Evolutionary conservation across 2,113 vertebrate genomes (phyloP), one percentile per base, ranked within the genome.

Genomic region (Mastomys coucha): DNA sequence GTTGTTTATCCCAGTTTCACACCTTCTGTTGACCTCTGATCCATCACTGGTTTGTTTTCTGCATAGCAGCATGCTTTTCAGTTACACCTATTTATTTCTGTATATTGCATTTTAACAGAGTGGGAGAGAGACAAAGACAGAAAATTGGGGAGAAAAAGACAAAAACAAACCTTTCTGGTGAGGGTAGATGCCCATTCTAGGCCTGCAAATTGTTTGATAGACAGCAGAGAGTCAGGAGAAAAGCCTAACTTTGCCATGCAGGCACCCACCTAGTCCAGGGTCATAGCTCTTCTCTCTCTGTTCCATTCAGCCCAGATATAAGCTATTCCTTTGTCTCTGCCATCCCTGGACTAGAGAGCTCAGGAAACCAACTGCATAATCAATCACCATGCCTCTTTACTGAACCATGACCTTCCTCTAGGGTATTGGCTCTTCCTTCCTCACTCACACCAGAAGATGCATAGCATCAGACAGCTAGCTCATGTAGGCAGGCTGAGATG

Each of bases 381-480:
- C 81, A 14, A 22, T 85, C 60, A 5, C 67, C n/a, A 49, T 6
- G 12, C 39, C 65, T 70, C 26, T 75, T 56, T 28, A 36, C 58
- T 20, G n/a, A 70, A 72, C 42, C 12, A 2, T 28, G 51, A 33
- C 26, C 31, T 91, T 39, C 39, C 22, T 53, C 33, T 22, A 11
- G n/a, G 19, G 2, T 11, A 22, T 76, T 36, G 39, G 36, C 53
- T 91, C 16, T 42, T 69, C 51, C 56, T 86, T 69, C 22, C 53
- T 26, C 2, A 42, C 22, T 94, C 42, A 60, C 13, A 72, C 1
- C 26, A 87, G 31, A 45, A 3, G 51, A 53, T 73, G 60, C 42
- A 88, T 42, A 36, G 16, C 65, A n/a, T 39, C 16, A 51, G 49
- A 36, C 49, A 87, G 42, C 0, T 0, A 87, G 42, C 0, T 0